A percentile compares a stretch with the other conserved stretches of the same genome.
Evolutionary conservation across 2,797 vertebrate species (phyloP).

Genomic region (Paramormyrops hopkinsi): DNA sequence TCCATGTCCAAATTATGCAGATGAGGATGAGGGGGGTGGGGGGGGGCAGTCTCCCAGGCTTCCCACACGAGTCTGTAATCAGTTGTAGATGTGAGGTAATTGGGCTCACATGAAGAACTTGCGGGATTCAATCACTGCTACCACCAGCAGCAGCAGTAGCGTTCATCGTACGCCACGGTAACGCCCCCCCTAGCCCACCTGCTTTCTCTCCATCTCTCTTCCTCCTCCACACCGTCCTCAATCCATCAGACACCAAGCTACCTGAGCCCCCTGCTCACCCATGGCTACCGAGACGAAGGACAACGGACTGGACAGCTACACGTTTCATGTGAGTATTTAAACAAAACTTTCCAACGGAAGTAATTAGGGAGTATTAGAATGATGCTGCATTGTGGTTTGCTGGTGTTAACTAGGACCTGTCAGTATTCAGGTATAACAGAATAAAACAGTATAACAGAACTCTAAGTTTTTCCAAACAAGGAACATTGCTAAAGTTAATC

Average conservation of each 20-base stretch:
- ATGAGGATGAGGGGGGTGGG: not conserved
- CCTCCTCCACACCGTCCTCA: slow-evolving; percentile 9
- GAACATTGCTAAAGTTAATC: not conserved
- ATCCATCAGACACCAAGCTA: not conserved
- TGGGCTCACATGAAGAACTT: slow-evolving; percentile 66
- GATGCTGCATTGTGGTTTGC: not conserved
- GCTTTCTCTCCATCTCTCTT: slow-evolving; percentile 18
- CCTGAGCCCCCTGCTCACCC: not conserved
- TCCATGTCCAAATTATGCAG: not conserved
- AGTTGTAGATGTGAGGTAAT: slow-evolving; percentile 59
- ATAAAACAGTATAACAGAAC: not conserved
- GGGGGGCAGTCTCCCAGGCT: not conserved
- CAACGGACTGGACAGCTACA: slow-evolving; percentile 62
- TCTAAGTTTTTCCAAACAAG: not conserved
- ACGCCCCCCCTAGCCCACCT: not conserved
- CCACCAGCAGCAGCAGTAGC: not conserved
- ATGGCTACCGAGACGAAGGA: slow-evolving; percentile 62
- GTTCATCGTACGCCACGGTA: slow-evolving; percentile 34
- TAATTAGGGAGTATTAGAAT: not conserved
- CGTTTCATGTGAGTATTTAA: slow-evolving; percentile 68
- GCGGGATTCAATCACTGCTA: slow-evolving; percentile 39
- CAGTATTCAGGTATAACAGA: not conserved
- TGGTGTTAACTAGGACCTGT: not conserved
- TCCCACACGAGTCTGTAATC: slow-evolving; percentile 39
- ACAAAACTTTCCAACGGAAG: not conserved